phyloP scores from a whole-genome alignment of 1,140 invertebrate species.

The Homarus americanus region DNA sequence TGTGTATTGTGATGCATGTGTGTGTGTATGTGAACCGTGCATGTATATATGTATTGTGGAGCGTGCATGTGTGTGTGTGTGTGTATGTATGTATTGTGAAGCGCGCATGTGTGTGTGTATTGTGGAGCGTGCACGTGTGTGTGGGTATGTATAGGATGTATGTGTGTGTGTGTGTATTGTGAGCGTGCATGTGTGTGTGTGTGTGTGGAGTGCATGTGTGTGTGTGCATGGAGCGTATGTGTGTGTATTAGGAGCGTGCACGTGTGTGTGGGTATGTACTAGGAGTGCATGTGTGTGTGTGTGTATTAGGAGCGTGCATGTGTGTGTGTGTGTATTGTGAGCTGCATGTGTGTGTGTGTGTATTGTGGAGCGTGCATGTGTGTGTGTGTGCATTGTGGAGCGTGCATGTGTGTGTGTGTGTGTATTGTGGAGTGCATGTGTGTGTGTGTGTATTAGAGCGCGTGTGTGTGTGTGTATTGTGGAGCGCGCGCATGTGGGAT shows the following conservation, averaged over 20 bases:
- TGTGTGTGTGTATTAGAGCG: not conserved
- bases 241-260: not conserved
- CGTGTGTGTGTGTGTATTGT: not conserved
- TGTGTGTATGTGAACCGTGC: not conserved
- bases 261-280: not conserved
- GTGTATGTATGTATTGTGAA: not conserved
- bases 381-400: not conserved
- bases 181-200: no score
- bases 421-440: not conserved
- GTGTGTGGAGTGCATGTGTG: no score
- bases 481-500: not conserved
- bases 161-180: no score
- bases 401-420: not conserved
- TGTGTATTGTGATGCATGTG: no score
- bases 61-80: slow-evolving; percentile 1
- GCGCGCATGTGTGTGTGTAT: not conserved
- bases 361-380: no score
- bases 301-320: not conserved
- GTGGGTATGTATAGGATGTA: no score
- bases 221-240: not conserved
- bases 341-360: not conserved
- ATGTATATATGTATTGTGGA: not conserved
- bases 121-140: no score
- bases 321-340: not conserved
- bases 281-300: not conserved